Conservation (phyloP, 2,797 vertebrate genomes). For the Eulemur coronatus region DNA sequence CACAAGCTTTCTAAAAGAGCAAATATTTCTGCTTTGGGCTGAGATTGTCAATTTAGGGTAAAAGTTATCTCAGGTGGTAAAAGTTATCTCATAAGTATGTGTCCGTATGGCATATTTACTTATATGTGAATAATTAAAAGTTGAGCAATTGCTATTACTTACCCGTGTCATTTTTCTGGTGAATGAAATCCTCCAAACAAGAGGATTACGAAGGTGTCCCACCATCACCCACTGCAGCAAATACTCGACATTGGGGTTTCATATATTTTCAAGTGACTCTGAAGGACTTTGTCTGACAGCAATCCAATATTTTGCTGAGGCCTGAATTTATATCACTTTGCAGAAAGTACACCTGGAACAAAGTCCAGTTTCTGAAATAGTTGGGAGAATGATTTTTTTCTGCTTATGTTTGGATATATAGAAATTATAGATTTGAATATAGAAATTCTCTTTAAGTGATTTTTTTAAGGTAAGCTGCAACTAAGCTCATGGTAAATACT, state of each 20-base stretch:
- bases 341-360: background rate
- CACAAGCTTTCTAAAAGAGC: background rate
- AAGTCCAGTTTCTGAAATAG: background rate
- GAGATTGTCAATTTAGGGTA: background rate
- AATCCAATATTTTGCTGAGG: background rate
- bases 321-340: constrained; percentile 14
- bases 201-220: background rate
- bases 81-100: background rate
- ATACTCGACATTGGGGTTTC: background rate
- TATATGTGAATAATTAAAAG: constrained; percentile 13
- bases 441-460: background rate
- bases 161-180: background rate
- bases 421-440: background rate
- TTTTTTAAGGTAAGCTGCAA: background rate
- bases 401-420: background rate
- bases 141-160: background rate
- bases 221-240: background rate
- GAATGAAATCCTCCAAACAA: background rate
- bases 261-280: background rate
- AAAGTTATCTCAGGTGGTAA: background rate
- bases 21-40: background rate
- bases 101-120: background rate
- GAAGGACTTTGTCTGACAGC: background rate
- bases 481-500: background rate
- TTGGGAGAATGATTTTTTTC: background rate